phyloP scores from a whole-genome alignment of 2,113 vertebrate species.

The Lutjanus erythropterus region DNA sequence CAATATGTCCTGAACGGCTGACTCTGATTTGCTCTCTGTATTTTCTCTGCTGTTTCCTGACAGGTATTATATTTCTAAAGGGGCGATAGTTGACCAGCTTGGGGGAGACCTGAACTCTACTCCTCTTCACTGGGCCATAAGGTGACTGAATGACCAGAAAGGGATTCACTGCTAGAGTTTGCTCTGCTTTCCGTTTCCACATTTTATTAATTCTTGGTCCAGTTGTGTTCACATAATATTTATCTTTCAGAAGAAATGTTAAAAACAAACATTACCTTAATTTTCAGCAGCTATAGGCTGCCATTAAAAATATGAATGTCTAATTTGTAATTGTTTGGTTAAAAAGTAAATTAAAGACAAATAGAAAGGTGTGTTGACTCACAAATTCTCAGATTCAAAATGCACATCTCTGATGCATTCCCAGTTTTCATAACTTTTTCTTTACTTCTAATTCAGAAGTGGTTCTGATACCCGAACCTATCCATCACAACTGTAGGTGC shows the following conservation, averaged over 20 bases:
- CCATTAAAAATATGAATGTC: background rate
- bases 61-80: slow-evolving; percentile 97
- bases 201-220: background rate
- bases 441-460: too few relatives aligned
- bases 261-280: background rate
- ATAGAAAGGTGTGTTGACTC: background rate
- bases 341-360: background rate
- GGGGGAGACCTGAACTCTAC: slow-evolving; percentile 97
- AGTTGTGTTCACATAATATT: background rate
- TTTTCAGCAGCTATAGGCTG: background rate
- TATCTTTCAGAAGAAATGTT: background rate
- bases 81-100: slow-evolving; percentile 93
- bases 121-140: slow-evolving; percentile 97
- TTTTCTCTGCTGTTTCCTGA: slow-evolving; percentile 19
- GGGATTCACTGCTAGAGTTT: background rate
- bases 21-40: background rate
- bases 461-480: background rate
- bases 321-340: background rate
- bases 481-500: too few relatives aligned
- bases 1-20: background rate
- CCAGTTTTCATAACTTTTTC: too few relatives aligned
- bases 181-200: background rate
- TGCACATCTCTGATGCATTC: background rate
- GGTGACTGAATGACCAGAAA: slow-evolving; percentile 80
- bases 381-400: background rate